phyloP scores from a whole-genome alignment of 2,113 vertebrate genomes.

The Cromileptes altivelis region DNA sequence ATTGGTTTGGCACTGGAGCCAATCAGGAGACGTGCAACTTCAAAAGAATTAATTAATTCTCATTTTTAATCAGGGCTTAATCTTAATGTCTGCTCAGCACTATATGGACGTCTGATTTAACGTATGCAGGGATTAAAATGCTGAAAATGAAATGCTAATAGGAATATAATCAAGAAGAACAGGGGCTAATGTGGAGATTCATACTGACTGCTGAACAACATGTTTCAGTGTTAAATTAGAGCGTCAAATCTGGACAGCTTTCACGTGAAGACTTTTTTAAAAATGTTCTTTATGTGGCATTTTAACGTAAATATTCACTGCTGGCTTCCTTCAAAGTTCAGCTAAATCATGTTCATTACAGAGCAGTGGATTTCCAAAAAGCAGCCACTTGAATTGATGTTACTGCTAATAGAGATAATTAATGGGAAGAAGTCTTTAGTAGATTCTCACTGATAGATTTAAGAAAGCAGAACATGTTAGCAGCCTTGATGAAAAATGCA shows the following conservation, averaged over 20 bases:
- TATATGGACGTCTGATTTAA: constrained; percentile 45
- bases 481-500: constrained; percentile 20
- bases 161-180: constrained; percentile 54
- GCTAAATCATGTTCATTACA: constrained; percentile 5
- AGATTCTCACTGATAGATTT: constrained; percentile 15
- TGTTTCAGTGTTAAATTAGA: constrained; percentile 28
- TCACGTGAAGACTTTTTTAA: background rate
- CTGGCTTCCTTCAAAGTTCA: background rate
- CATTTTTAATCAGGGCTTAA: constrained; percentile 69
- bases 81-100: constrained; percentile 66
- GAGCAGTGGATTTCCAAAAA: background rate
- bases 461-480: constrained; percentile 22
- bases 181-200: constrained; percentile 25
- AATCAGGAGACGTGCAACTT: constrained; percentile 53
- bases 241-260: background rate
- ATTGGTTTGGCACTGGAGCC: constrained; percentile 35
- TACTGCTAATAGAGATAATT: background rate
- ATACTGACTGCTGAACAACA: constrained; percentile 33
- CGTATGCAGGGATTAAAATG: constrained; percentile 61
- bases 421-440: background rate
- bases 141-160: constrained; percentile 69
- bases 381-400: background rate
- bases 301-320: background rate
- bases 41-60: constrained; percentile 67
- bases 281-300: constrained; percentile 16